A percentile compares a stretch with the other conserved stretches of the same genome.
Evolutionary conservation across 2,113 vertebrate species (phyloP).

Genomic region (Gallinago media): DNA sequence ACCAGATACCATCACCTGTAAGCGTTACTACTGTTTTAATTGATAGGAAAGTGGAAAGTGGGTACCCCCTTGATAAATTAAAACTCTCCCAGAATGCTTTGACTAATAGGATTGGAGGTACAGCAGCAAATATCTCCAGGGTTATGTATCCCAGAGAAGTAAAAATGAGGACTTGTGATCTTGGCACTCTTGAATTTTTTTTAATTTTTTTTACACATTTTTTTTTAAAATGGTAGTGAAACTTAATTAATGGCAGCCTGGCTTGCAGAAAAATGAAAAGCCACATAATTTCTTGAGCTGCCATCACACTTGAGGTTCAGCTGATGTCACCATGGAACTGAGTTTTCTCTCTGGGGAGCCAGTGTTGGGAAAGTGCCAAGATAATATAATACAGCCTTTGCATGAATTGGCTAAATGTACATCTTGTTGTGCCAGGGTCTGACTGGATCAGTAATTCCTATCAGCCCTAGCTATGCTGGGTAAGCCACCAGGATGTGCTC

Average conservation of each 20-base stretch:
- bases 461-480: constrained; percentile 17
- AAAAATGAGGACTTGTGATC: neutral
- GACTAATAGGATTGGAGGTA: neutral
- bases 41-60: neutral
- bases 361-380: constrained; percentile 6
- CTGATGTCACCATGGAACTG: constrained; percentile 20
- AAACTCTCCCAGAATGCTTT: neutral
- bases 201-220: too few species aligned
- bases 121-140: neutral
- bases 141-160: neutral
- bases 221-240: neutral
- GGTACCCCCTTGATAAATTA: neutral
- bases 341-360: constrained; percentile 28
- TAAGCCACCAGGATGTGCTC: constrained; percentile 23
- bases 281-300: constrained; percentile 2
- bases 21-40: neutral
- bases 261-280: constrained; percentile 4
- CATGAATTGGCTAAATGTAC: constrained; percentile 20
- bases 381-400: constrained; percentile 30
- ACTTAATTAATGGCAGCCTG: neutral
- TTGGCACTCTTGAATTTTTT: neutral
- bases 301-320: constrained; percentile 22
- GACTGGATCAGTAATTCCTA: constrained; percentile 53
- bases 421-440: constrained; percentile 26
- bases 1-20: neutral